These are phyloP conservation scores for Brachirus orientalis DNA, from an alignment of 2,113 vertebrate species.

Conservation along the genomic window DNA sequence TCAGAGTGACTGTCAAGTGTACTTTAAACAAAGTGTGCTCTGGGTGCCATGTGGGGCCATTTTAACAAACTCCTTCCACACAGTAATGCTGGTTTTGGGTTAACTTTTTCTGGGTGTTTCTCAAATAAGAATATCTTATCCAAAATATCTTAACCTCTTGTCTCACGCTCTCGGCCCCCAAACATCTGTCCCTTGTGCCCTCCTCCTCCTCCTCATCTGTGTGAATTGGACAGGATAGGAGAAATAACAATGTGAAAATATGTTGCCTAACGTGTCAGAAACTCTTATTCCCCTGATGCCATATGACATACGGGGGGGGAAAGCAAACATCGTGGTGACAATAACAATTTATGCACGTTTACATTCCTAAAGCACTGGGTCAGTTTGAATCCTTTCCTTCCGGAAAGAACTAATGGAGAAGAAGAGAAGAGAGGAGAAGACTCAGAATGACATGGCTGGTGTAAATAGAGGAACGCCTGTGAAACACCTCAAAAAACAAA, in stretches of 20 bases:
- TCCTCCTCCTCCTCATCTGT: constrained; percentile 3
- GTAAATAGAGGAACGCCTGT: constrained; percentile 22
- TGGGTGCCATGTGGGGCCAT: constrained; percentile 47
- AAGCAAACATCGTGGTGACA: constrained; percentile 62
- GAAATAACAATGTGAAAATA: constrained; percentile 41
- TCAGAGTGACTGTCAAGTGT: constrained; percentile 69
- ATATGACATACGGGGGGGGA: constrained; percentile 35
- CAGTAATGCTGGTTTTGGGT: constrained; percentile 33
- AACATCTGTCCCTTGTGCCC: not conserved
- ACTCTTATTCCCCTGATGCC: constrained; percentile 47
- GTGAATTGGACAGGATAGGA: constrained; percentile 9
- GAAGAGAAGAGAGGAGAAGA: constrained; percentile 26
- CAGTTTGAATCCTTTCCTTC: constrained; percentile 48
- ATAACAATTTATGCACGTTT: constrained; percentile 60
- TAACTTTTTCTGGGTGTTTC: constrained; percentile 29
- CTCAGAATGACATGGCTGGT: constrained; percentile 10
- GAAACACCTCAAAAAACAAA: constrained; percentile 40
- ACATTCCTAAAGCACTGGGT: constrained; percentile 68
- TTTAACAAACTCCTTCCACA: constrained; percentile 66
- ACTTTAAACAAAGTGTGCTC: constrained; percentile 61
- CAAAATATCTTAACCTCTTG: constrained; percentile 5
- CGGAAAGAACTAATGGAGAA: constrained; percentile 46
- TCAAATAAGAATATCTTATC: constrained; percentile 20
- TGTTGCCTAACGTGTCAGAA: constrained; percentile 53
- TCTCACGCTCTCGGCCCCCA: not conserved